Evolutionary conservation across 2,888 invertebrate genomes (phyloP).

Genomic region (Lithophane socia): DNA sequence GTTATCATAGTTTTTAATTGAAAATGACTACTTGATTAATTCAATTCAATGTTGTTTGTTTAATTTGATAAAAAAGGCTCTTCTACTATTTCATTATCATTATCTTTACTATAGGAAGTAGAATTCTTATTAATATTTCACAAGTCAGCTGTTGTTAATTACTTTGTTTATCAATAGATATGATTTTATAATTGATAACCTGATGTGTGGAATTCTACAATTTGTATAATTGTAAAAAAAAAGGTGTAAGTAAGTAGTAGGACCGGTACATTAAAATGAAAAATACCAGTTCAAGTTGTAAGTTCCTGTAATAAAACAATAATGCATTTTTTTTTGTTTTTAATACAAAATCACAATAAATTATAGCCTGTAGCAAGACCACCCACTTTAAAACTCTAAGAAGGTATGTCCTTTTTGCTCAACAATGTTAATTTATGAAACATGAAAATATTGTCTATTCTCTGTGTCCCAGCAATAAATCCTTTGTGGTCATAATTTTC

Average conservation of each 20-base stretch:
- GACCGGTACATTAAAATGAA: constrained; percentile 12
- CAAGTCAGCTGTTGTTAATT: constrained; percentile 22
- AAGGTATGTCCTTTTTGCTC: constrained; percentile 63
- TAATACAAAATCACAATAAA: constrained; percentile 2
- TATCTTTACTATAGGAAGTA: not conserved
- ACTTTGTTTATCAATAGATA: constrained; percentile 13
- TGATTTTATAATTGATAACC: constrained; percentile 9
- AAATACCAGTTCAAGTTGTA: constrained; percentile 15
- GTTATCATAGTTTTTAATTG: constrained; percentile 39
- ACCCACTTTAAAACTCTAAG: not conserved
- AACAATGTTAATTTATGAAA: constrained; percentile 70
- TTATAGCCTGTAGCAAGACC: constrained; percentile 29
- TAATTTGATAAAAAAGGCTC: constrained; percentile 21
- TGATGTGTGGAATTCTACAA: constrained; percentile 15
- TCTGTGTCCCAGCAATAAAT: constrained; percentile 11
- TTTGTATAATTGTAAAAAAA: constrained; percentile 1
- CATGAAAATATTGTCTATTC: constrained; percentile 66
- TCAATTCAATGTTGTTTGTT: constrained; percentile 29
- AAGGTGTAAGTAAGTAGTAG: not conserved
- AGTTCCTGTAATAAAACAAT: constrained; percentile 6
- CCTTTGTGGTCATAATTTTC: constrained; percentile 21
- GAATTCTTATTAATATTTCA: constrained; percentile 9
- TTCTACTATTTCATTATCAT: constrained; percentile 20
- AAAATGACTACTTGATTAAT: constrained; percentile 46
- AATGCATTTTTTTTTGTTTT: constrained; percentile 15